Base-by-base conservation (phyloP, 2,888 invertebrate species). In the Mactromeris polynyma region DNA sequence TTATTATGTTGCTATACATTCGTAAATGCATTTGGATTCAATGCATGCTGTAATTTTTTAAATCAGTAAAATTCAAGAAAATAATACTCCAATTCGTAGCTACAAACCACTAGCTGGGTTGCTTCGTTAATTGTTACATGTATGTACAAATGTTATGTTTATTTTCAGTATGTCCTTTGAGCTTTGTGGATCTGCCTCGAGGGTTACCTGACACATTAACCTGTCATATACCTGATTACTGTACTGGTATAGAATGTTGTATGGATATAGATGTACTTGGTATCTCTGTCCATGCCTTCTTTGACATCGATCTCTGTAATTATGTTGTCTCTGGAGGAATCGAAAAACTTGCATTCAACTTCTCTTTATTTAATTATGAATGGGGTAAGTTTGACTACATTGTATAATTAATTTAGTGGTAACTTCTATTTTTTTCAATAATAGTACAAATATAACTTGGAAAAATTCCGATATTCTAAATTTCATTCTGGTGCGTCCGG, bases 251-350 rank as follows among this genome's bases (percentile, higher is more conserved):
- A 17, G 85, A 92, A 33, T 94, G 94, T 54, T 94, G 94, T 90
- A 77, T 87, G 31, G 69, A 80, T 4, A 73, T 93, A 26, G 73
- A 84, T 36, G 85, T 88, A 64, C 64, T 93, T 31, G 88, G 90
- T 9, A 46, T 90, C 46, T 83, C 90, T 21, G 87, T 94, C 69
- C 89, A 92, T 64, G 85, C 91, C 31, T 91, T 83, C 64, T 87
- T 94, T 21, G 86, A 92, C 51, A 86, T 94, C n/a, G 92, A 94
- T 85, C 89, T 92, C n/a, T 94, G 94, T 87, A 92, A 90, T 58
- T 92, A 92, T 54, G 89, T 81, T 4, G 91, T 94, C 17, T 83
- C 90, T 38, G 90, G 93, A 36, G 92, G 92, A 64, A 89, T 94
- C 33, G 94, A 94, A 80, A 93, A 90, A 11, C 77, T 88, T n/a